Evolutionary conservation across 1,140 invertebrate species (phyloP), one percentile per base, ranked within the genome.

Genomic region (Mesaphorura yosii): DNA sequence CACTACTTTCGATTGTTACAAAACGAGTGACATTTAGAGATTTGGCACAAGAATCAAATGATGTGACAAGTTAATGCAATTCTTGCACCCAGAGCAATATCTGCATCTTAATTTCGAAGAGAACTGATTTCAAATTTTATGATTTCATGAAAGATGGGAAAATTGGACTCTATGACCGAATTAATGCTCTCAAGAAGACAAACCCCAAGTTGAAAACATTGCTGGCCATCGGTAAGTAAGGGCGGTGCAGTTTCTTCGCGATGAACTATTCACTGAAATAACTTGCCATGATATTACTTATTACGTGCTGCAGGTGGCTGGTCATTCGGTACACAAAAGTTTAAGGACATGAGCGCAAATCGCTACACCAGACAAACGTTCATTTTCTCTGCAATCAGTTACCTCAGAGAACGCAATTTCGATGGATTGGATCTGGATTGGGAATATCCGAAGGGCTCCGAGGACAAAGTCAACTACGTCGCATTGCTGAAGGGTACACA

Each of bases 291-390:
- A n/a, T n/a, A n/a, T n/a, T n/a, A n/a, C n/a, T n/a, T n/a, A n/a
- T n/a, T n/a, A n/a, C n/a, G n/a, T n/a, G n/a, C 28, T 38, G 12
- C 66, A 88, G 85, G 86, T 71, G 89, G 90, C 31, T 94, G 89
- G 89, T 91, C 88, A 0, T 93, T 93, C 67, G 90, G 90, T 19
- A 93, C 90, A 1, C 86, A 92, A 68, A 90, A 91, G 67, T 94
- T 94, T 74, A 92, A 92, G 69, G 88, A 92, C 54, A 86, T 93
- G 82, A 81, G 88, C 0, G 76, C 81, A 7, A 85, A 81, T 3
- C 74, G 88, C 53, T 93, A 92, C 69, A 79, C 88, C 1, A 73
- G 90, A 14, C 88, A 92, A 70, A 89, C 88, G 0, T 94, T 93
- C 71, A 88, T 93, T 66, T 92, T 90, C 72, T 90, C 86, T 47